Percentiles rank a stretch among this genome's conserved stretches.
phyloP scores from a whole-genome alignment of 2,888 invertebrate species.

The Augochlorella aurata region DNA sequence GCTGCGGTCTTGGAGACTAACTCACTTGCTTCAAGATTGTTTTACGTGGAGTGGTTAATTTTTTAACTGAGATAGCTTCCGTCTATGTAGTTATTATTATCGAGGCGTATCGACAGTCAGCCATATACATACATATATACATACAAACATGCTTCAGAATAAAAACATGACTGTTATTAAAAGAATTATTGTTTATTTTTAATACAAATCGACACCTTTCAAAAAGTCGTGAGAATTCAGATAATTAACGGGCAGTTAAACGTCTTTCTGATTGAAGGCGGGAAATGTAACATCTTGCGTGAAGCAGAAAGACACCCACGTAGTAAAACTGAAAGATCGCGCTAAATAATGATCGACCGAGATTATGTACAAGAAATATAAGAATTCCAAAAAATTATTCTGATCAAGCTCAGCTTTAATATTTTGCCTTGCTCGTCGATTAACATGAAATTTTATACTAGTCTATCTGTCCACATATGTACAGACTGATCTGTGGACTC shows the following conservation, averaged over 20 bases:
- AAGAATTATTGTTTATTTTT: slow-evolving; percentile 52
- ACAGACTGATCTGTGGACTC: slow-evolving; percentile 36
- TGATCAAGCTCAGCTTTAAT: slow-evolving; percentile 35
- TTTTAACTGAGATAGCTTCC: not conserved
- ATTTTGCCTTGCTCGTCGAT: slow-evolving; percentile 29
- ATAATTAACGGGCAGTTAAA: slow-evolving; percentile 47
- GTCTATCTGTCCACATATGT: slow-evolving; percentile 45
- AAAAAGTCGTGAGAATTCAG: slow-evolving; percentile 42
- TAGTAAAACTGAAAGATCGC: slow-evolving; percentile 23
- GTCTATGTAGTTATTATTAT: slow-evolving; percentile 1
- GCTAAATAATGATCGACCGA: slow-evolving; percentile 40
- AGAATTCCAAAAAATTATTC: slow-evolving; percentile 30
- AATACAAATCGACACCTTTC: slow-evolving; percentile 44
- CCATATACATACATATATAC: not conserved
- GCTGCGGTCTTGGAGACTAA: not conserved
- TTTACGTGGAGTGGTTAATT: not conserved
- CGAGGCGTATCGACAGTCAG: not conserved
- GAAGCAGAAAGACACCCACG: slow-evolving; percentile 12
- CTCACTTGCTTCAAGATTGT: not conserved
- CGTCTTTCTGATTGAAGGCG: slow-evolving; percentile 6
- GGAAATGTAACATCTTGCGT: slow-evolving; percentile 14
- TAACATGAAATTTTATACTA: slow-evolving; percentile 39
- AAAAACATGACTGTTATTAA: slow-evolving; percentile 30
- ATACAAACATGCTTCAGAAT: not conserved
- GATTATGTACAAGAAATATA: slow-evolving; percentile 44